Evolutionary conservation across 2,888 invertebrate genomes (phyloP).

Genomic region (Drosophila tripunctata): DNA sequence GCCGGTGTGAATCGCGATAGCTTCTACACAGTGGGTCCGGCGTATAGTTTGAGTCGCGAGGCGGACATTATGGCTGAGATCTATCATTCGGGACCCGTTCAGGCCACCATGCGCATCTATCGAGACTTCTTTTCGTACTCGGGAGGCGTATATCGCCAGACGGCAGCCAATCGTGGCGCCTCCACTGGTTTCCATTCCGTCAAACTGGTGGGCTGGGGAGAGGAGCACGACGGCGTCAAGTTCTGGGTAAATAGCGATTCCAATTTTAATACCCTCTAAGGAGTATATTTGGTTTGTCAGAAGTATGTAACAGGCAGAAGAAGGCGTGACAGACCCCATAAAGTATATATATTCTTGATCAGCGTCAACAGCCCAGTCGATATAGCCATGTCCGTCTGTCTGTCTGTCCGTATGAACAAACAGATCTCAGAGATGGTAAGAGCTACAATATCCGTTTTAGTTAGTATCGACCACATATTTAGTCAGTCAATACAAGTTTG

Average conservation of each 20-base stretch:
- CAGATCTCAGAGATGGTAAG: too few relatives aligned
- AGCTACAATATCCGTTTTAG: too few relatives aligned
- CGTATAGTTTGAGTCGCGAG: constrained; percentile 90
- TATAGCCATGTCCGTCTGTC: too few relatives aligned
- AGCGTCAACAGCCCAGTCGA: too few relatives aligned
- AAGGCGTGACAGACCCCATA: too few relatives aligned
- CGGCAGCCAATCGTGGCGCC: constrained; percentile 86
- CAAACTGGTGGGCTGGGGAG: constrained; percentile 96
- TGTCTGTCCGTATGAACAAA: too few relatives aligned
- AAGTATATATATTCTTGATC: too few relatives aligned
- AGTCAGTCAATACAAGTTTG: too few relatives aligned
- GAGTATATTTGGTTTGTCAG: too few relatives aligned
- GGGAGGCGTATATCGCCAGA: constrained; percentile 91
- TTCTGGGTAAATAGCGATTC: constrained; percentile 91
- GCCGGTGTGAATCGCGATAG: constrained; percentile 85
- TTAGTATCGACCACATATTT: too few relatives aligned
- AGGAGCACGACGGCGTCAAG: constrained; percentile 88
- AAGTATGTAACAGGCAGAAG: too few relatives aligned
- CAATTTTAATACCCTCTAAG: neutral
- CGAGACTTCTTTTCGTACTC: constrained; percentile 97
- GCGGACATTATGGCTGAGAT: constrained; percentile 97
- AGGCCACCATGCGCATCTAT: constrained; percentile 95
- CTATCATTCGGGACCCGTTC: constrained; percentile 94
- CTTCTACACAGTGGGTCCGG: constrained; percentile 90
- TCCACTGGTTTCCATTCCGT: constrained; percentile 94